These are phyloP conservation scores for Oreochromis grahami DNA, from an alignment of 2,797 vertebrate genomes.

Conservation along the genomic window DNA sequence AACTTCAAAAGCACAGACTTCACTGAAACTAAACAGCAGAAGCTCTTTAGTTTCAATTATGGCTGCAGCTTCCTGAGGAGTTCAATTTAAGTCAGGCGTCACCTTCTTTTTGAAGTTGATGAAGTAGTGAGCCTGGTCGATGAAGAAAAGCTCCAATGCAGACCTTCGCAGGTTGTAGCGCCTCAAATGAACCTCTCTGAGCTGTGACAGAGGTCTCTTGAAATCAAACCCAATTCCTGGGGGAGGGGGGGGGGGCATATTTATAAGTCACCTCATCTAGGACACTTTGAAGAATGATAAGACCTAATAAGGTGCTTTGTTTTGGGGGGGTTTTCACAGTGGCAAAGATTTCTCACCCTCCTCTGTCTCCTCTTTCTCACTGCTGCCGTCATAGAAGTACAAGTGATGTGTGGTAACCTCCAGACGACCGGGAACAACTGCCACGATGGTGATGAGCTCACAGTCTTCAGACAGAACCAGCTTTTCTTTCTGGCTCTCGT, in stretches of 20 bases:
- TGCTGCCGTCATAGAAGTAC: slow-evolving; percentile 93
- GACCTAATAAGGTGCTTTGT: background rate
- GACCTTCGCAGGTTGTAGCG: slow-evolving; percentile 97
- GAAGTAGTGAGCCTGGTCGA: slow-evolving; percentile 96
- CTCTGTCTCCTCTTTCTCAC: slow-evolving; percentile 92
- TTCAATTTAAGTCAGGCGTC: background rate
- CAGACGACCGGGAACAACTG: slow-evolving; percentile 86
- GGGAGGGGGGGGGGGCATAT: slow-evolving; percentile 1
- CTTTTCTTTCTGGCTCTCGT: slow-evolving; percentile 91
- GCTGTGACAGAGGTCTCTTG: slow-evolving; percentile 89
- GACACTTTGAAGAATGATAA: background rate
- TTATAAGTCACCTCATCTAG: background rate
- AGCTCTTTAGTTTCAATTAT: background rate
- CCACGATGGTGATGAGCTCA: slow-evolving; percentile 93
- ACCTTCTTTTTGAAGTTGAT: slow-evolving; percentile 95
- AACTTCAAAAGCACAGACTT: background rate
- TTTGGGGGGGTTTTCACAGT: rapidly evolving
- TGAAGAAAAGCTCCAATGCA: slow-evolving; percentile 95
- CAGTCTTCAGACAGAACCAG: slow-evolving; percentile 94
- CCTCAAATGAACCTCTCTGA: slow-evolving; percentile 92
- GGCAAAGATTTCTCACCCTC: slow-evolving; percentile 76
- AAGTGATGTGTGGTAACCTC: slow-evolving; percentile 95
- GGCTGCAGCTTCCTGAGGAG: background rate
- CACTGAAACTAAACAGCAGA: background rate
- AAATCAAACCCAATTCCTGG: slow-evolving; percentile 93